Base-by-base conservation (phyloP, 2,888 invertebrate genomes). In the Amphipyra tragopoginis region DNA sequence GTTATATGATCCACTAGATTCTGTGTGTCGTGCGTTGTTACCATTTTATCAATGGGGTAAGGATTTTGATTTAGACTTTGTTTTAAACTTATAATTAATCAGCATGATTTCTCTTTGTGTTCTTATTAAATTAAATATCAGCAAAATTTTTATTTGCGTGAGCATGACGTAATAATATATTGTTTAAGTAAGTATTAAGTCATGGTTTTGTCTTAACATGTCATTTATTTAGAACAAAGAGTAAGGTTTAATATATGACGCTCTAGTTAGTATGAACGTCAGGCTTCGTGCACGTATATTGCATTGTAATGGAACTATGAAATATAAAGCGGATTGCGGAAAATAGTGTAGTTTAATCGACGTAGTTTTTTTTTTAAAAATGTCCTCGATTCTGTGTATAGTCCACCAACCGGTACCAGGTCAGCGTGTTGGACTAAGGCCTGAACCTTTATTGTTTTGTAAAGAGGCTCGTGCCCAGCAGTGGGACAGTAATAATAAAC, bases 221-320 rank as follows among this genome's bases (percentile, higher is more conserved):
- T 43, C 42, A 45, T 57, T 44, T 73, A 68, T 62, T 52, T 49
- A 53, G 56, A 70, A 72, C 71, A 72, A 75, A 75, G 71, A 47
- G 13, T 34, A 43, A 5, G 5, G 7, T 72, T 62, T 50, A 15
- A 15, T 57, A 14, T 36, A 50, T 11, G 39, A 49, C 29, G 54
- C 44, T 59, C 40, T 40, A 53, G 8, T 75, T 58, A 42, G 15
- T 56, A 56, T 51, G 49, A 21, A n/a, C 42, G 47, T 42, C 53
- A 42, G 33, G 42, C 42, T n/a, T 13, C 33, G 14, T 8, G 11
- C 6, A 40, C 69, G 44, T 15, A 13, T 26, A 14, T 9, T 38
- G 68, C 52, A 53, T 54, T 36, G 8, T 47, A 51, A 69, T 54
- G 38, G 21, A 50, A 65, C 42, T 57, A 45, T 38, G 33, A 14